Base-by-base conservation (phyloP, 1,140 invertebrate genomes). In the Drosophila sechellia region DNA sequence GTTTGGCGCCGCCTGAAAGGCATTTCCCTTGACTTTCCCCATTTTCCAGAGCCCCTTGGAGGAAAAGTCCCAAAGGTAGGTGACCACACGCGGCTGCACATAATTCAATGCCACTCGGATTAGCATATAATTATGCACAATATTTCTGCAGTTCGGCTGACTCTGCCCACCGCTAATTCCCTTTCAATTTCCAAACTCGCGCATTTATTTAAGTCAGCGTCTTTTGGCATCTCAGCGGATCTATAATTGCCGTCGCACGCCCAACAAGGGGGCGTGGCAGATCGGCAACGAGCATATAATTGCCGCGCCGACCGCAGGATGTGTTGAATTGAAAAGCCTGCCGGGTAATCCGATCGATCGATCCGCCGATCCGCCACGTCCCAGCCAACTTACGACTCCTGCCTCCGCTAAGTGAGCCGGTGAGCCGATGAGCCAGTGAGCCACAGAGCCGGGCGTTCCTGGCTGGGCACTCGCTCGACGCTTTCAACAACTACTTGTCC, bases 301-400 rank as follows among this genome's bases (percentile, higher is more conserved):
- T 83, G 81, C 72, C 48, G 64, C 72, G 42, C 50, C 65, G 58
- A 69, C 46, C 58, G 48, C 73, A 89, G 84, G 84, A 89, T 89
- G 84, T 89, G 84, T 89, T 89, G 84, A 89, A 89, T 89, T 89
- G 77, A 89, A 89, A 89, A 89, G 84, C 84, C 84, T 89, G 68
- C 65, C 79, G 84, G 84, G 84, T 89, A 89, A 89, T 89, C 84
- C 84, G 84, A 89, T 89, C 84, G 76, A 77, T 55, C 39, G 43
- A 55, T 56, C 65, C 31, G 8, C 31, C 39, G 27, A 20, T 42
- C 12, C 12, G 22, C 40, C 34, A 4, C 22, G 25, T 22, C 35
- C 46, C 12, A 27, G 46, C 57, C 72, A 59, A 87, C 69, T 75
- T 87, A 81, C 86, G 83, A 76, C 50, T 69, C 83, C 81, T 75